Percentiles rank a stretch among this genome's conserved stretches.
Evolutionary conservation across 2,888 invertebrate species (phyloP).

Genomic region (Pelosia muscerda): DNA sequence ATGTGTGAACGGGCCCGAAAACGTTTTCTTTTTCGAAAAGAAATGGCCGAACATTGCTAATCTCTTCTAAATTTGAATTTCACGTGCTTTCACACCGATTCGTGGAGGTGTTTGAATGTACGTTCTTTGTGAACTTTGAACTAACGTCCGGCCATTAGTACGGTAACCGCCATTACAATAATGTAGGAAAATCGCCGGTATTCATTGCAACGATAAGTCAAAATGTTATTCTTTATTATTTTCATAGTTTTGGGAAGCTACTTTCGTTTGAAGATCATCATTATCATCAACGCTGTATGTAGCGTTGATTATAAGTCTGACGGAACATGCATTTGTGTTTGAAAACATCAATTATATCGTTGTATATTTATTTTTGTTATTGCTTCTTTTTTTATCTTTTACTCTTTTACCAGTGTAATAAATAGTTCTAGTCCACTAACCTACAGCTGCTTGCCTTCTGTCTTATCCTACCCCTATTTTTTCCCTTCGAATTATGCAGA

Average conservation of each 20-base stretch:
- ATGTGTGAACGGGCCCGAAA: conserved; percentile 22
- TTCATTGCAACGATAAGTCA: conserved; percentile 25
- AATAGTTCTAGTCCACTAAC: too few relatives aligned
- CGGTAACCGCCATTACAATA: conserved; percentile 45
- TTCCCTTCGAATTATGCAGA: too few relatives aligned
- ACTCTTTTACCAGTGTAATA: too few relatives aligned
- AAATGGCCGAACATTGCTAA: conserved; percentile 47
- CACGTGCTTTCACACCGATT: conserved; percentile 66
- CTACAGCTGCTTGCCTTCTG: too few relatives aligned
- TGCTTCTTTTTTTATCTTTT: too few relatives aligned
- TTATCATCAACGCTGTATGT: conserved; percentile 6
- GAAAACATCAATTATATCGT: background rate
- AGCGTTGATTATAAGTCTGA: background rate
- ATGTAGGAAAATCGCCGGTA: conserved; percentile 36
- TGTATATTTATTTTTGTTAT: too few relatives aligned
- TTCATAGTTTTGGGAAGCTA: conserved; percentile 3
- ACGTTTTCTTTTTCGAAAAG: conserved; percentile 30
- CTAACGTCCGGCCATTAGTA: conserved; percentile 55
- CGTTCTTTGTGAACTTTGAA: conserved; percentile 52
- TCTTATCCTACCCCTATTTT: too few relatives aligned
- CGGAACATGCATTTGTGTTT: background rate
- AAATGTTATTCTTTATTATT: conserved; percentile 19
- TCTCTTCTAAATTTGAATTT: conserved; percentile 65
- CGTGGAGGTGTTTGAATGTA: conserved; percentile 34
- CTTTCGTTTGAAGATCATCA: conserved; percentile 10